Conservation (phyloP, 2,888 invertebrate species). For the Caenorhabditis sp. region DNA sequence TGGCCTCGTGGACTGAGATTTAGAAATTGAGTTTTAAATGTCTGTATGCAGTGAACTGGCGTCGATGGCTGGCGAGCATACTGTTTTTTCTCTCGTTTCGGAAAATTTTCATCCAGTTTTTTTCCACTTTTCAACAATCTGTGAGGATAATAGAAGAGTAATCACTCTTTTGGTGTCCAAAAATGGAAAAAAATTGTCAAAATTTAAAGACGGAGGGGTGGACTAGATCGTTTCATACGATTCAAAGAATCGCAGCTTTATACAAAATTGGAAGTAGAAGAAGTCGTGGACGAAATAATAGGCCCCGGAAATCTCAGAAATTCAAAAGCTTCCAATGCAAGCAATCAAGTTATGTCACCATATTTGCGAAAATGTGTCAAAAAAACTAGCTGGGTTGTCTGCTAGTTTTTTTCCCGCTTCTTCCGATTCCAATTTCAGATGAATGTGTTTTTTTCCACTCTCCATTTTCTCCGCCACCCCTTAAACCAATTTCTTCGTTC, state of each 20-base stretch:
- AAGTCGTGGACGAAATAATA: too few relatives aligned
- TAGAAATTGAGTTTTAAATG: too few relatives aligned
- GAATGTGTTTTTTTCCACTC: constrained; percentile 12
- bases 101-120: background rate
- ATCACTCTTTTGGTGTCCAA: too few relatives aligned
- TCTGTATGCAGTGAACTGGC: too few relatives aligned
- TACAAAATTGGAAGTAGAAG: too few relatives aligned
- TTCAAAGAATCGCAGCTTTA: too few relatives aligned
- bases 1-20: too few relatives aligned
- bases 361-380: constrained; percentile 18
- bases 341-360: constrained; percentile 14
- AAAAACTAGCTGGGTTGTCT: constrained; percentile 11
- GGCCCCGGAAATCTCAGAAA: background rate
- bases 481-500: constrained; percentile 32
- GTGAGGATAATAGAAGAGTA: too few relatives aligned
- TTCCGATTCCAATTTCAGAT: constrained; percentile 29
- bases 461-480: background rate
- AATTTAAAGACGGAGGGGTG: too few relatives aligned
- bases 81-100: background rate
- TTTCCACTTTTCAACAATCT: background rate
- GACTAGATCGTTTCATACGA: too few relatives aligned
- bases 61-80: too few relatives aligned
- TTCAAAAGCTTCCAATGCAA: background rate
- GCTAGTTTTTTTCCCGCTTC: background rate
- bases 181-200: too few relatives aligned